These are phyloP conservation scores for Endotricha flammealis DNA, from an alignment of 2,888 invertebrate genomes.

Conservation along the genomic window DNA sequence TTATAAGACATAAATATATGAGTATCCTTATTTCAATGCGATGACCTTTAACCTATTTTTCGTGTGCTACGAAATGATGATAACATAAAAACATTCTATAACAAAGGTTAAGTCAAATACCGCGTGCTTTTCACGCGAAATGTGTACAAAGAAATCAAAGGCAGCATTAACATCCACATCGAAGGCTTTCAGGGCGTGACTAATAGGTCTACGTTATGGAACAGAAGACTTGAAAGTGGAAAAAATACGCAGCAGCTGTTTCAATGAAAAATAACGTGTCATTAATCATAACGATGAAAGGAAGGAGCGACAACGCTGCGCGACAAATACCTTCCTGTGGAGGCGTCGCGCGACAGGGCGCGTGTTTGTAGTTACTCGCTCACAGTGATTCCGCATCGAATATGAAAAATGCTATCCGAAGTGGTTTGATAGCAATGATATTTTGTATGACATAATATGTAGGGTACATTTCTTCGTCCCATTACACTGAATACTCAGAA, in stretches of 20 bases:
- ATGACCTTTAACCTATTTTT: too few species aligned
- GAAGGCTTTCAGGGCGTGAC: conserved; percentile 59
- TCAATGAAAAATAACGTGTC: conserved; percentile 71
- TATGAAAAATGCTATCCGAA: too few species aligned
- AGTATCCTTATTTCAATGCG: too few species aligned
- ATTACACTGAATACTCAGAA: too few species aligned
- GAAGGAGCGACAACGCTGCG: conserved; percentile 58
- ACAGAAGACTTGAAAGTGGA: conserved; percentile 63
- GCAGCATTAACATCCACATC: conserved; percentile 52
- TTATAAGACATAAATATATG: too few species aligned
- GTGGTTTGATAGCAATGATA: too few species aligned
- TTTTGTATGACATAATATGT: too few species aligned
- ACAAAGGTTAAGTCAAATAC: not conserved
- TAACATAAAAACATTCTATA: not conserved
- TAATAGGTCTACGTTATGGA: conserved; percentile 65
- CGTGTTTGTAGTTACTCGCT: conserved; percentile 48
- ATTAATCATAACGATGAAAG: conserved; percentile 71
- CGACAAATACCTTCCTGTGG: conserved; percentile 67
- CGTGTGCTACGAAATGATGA: too few species aligned
- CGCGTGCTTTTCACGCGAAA: not conserved
- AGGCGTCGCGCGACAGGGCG: conserved; percentile 23
- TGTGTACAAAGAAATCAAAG: conserved; percentile 34
- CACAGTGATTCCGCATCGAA: too few species aligned
- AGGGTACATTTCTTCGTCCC: too few species aligned
- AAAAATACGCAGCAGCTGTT: conserved; percentile 71